Evolutionary conservation across 2,113 vertebrate genomes (phyloP).

Genomic region (Synchiropus splendidus): DNA sequence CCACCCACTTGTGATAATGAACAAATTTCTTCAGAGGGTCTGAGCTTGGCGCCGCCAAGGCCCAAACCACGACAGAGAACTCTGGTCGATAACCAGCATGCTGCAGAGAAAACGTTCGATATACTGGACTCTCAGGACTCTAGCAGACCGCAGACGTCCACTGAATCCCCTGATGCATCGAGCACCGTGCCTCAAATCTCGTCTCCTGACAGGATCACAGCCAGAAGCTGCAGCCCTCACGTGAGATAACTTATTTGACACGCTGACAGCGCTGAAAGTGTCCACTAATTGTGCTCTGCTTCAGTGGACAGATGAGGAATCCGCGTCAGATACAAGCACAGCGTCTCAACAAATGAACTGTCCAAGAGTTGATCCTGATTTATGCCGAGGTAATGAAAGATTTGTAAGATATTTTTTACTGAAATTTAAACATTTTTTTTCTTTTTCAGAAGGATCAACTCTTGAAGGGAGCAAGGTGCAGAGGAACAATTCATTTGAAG

Average conservation of each 20-base stretch:
- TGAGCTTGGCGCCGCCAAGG: slow-evolving; percentile 40
- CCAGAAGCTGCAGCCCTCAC: slow-evolving; percentile 38
- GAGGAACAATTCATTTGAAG: too few species aligned
- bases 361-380: too few species aligned
- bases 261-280: neutral
- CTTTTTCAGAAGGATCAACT: too few species aligned
- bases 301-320: too few species aligned
- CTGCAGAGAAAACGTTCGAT: slow-evolving; percentile 29
- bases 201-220: slow-evolving; percentile 3
- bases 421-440: too few species aligned
- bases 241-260: slow-evolving; percentile 28
- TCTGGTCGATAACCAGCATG: slow-evolving; percentile 34
- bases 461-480: too few species aligned
- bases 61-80: slow-evolving; percentile 70
- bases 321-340: too few species aligned
- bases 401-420: too few species aligned
- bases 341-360: too few species aligned
- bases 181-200: slow-evolving; percentile 13
- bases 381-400: too few species aligned
- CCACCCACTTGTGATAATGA: slow-evolving; percentile 42
- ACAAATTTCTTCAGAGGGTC: slow-evolving; percentile 57
- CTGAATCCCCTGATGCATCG: slow-evolving; percentile 36
- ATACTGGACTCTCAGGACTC: slow-evolving; percentile 14
- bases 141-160: slow-evolving; percentile 35
- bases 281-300: too few species aligned